Evolutionary conservation across 1,140 invertebrate genomes (phyloP).

Genomic region (Drosophila pallidifrons): DNA sequence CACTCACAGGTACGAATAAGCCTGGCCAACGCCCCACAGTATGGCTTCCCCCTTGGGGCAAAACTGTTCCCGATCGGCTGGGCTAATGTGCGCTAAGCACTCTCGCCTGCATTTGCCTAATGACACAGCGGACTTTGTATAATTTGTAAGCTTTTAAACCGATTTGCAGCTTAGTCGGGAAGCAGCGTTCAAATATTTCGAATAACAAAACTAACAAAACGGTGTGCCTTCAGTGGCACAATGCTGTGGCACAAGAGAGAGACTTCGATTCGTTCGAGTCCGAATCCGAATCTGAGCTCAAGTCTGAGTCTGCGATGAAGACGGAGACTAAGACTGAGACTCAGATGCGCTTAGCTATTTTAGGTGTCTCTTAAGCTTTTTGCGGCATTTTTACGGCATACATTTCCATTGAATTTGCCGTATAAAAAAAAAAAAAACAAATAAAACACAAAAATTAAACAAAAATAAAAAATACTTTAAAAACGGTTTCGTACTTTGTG

Average conservation of each 20-base stretch:
- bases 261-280: background rate
- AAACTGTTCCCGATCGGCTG: constrained; percentile 33
- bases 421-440: constrained; percentile 1
- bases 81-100: constrained; percentile 62
- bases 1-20: constrained; percentile 6
- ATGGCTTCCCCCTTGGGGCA: constrained; percentile 62
- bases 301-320: background rate
- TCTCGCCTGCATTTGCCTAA: constrained; percentile 77
- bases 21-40: constrained; percentile 54
- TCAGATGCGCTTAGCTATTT: constrained; percentile 38
- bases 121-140: constrained; percentile 76
- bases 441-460: background rate
- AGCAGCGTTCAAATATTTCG: constrained; percentile 64
- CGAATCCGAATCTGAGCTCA: background rate
- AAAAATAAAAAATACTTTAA: constrained; percentile 27
- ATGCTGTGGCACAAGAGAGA: constrained; percentile 26
- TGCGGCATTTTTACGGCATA: constrained; percentile 78
- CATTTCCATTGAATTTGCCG: constrained; percentile 80
- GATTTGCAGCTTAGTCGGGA: constrained; percentile 79
- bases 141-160: constrained; percentile 85
- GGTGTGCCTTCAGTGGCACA: constrained; percentile 66
- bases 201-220: constrained; percentile 46
- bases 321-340: background rate
- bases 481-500: constrained; percentile 62
- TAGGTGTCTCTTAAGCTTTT: constrained; percentile 54